Conservation (phyloP, 2,113 vertebrate genomes). For the Herpetotheres cachinnans region DNA sequence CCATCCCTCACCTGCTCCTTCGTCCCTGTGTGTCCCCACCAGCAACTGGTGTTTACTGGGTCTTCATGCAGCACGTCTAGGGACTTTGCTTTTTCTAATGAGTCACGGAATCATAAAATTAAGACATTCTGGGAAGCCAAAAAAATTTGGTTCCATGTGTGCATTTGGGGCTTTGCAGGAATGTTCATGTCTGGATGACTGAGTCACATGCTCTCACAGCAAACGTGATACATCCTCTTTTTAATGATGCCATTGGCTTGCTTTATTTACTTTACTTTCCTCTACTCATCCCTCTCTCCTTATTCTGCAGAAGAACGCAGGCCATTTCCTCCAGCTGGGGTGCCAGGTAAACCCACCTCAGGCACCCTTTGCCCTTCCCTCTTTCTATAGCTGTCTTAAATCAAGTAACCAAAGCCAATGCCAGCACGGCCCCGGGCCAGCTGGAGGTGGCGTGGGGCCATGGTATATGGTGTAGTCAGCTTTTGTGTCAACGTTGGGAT, state of each 20-base stretch:
- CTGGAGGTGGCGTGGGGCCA: constrained; percentile 16
- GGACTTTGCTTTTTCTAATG: constrained; percentile 61
- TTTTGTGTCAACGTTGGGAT: constrained; percentile 29
- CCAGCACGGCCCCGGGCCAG: not conserved
- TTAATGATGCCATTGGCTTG: constrained; percentile 17
- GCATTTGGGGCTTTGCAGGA: constrained; percentile 68
- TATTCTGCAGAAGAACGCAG: not conserved
- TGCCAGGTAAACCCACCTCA: constrained; percentile 38
- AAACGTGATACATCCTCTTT: constrained; percentile 43
- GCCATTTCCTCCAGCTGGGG: constrained; percentile 33
- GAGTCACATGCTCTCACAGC: not conserved
- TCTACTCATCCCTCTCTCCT: constrained; percentile 37
- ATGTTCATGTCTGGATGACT: constrained; percentile 59
- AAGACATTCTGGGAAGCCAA: constrained; percentile 70
- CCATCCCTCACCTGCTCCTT: not conserved
- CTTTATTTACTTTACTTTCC: constrained; percentile 35
- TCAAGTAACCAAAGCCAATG: not conserved
- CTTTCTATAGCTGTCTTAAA: not conserved
- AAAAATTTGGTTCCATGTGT: constrained; percentile 50
- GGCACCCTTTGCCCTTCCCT: constrained; percentile 1
- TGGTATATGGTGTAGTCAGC: constrained; percentile 26
- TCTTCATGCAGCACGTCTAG: not conserved
- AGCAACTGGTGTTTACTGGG: not conserved
- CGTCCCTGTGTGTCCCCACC: not conserved
- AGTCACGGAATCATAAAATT: constrained; percentile 71